Percentiles rank a stretch among this genome's conserved stretches.
Conservation (phyloP, 92 coral and sea anemone genomes). For the Plumapathes pennacea region DNA sequence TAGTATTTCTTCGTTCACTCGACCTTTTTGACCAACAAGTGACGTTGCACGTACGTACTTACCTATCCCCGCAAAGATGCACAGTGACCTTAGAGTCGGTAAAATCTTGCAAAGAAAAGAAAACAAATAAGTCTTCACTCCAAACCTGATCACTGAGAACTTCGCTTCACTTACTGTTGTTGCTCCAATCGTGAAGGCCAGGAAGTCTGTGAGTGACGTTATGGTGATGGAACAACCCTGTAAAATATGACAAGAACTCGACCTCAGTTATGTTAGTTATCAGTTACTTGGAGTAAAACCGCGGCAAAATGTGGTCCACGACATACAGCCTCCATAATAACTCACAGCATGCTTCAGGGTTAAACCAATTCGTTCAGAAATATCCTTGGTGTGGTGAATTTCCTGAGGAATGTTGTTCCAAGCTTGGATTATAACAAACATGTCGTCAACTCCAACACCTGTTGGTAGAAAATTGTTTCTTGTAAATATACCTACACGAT, state of each 20-base stretch:
- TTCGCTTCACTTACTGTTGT: constrained; percentile 87
- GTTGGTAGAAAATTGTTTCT: not conserved
- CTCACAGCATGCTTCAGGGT: constrained; percentile 97
- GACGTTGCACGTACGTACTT: no score
- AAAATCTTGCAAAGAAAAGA: constrained; percentile 48
- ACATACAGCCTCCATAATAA: no score
- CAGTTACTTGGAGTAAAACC: no score
- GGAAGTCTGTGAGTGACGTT: constrained; percentile 84
- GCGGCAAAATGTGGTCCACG: no score
- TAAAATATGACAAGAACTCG: no score
- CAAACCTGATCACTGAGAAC: no score
- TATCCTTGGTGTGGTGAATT: constrained; percentile 49
- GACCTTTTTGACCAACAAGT: no score
- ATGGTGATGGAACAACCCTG: constrained; percentile 93
- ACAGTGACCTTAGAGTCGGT: constrained; percentile 81
- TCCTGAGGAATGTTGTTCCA: constrained; percentile 78
- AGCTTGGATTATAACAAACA: constrained; percentile 96
- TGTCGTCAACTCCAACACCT: constrained; percentile 99
- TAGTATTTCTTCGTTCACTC: no score
- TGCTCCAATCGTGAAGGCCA: constrained; percentile 93
- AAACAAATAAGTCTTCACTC: no score
- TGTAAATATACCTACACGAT: no score
- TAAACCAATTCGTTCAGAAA: constrained; percentile 79
- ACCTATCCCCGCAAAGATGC: constrained; percentile 91
- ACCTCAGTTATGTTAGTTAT: no score